Percentiles rank a stretch among this genome's conserved stretches.
These are phyloP conservation scores for Stegophylla sp. DNA, from an alignment of 2,888 invertebrate genomes.

Conservation along the genomic window DNA sequence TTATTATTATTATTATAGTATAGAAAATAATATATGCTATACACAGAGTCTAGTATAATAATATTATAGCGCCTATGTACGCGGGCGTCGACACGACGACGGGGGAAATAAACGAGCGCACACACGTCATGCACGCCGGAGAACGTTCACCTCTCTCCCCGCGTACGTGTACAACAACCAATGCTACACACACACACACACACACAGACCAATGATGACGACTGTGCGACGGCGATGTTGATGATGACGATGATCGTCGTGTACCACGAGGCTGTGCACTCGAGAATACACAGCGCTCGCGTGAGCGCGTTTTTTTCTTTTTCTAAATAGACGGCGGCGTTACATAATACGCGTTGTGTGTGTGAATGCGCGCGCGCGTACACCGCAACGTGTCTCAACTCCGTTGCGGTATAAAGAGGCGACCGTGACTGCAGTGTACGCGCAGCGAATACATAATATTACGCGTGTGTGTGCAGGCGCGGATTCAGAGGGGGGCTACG, in stretches of 20 bases:
- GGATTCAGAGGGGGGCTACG: no score
- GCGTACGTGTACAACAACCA: background rate
- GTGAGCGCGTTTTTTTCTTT: slow-evolving; percentile 45
- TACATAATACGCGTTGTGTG: slow-evolving; percentile 25
- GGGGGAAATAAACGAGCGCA: background rate
- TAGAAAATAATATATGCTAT: no score
- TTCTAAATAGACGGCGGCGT: slow-evolving; percentile 20
- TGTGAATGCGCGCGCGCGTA: background rate
- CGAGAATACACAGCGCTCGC: slow-evolving; percentile 2
- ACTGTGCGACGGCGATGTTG: background rate
- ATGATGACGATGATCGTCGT: slow-evolving; percentile 21
- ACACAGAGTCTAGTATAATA: no score
- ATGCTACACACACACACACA: no score
- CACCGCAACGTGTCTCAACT: slow-evolving; percentile 22
- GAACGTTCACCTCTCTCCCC: background rate
- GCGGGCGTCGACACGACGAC: background rate
- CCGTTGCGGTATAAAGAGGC: background rate
- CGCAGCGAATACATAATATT: background rate
- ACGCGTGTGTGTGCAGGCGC: background rate
- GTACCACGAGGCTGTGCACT: slow-evolving; percentile 43
- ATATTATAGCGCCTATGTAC: background rate
- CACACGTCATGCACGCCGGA: background rate
- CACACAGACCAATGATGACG: no score
- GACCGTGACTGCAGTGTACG: slow-evolving; percentile 22
- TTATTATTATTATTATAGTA: background rate